phyloP scores from a whole-genome alignment of 2,113 vertebrate species.

The Actenoides lindsayi region DNA sequence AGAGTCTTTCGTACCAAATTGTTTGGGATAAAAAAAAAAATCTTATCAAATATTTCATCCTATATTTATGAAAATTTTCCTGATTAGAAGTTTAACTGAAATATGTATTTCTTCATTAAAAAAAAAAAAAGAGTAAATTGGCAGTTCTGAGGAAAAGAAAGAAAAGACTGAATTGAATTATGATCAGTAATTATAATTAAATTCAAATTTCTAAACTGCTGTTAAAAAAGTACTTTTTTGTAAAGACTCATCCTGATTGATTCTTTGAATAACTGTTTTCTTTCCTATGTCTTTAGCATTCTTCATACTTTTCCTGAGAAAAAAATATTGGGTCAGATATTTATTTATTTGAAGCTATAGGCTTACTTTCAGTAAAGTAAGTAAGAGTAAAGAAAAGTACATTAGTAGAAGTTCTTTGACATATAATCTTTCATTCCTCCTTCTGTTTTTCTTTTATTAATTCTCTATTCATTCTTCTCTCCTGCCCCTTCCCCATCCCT shows the following conservation, averaged over 20 bases:
- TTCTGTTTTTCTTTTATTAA: background rate
- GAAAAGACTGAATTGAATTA: background rate
- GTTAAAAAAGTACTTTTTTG: background rate
- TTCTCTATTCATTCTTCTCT: background rate
- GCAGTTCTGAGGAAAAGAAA: background rate
- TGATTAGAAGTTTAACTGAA: background rate
- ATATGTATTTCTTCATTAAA: background rate
- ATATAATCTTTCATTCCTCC: background rate
- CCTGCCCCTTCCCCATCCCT: no score
- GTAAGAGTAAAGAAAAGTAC: background rate
- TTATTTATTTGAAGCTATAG: background rate
- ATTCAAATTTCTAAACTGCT: background rate
- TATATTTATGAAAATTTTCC: background rate
- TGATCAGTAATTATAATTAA: background rate
- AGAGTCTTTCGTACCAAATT: background rate
- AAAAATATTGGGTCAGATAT: background rate
- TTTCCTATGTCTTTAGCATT: background rate
- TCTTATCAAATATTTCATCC: background rate
- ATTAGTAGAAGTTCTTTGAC: background rate
- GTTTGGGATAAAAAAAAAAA: background rate
- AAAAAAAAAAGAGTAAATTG: background rate
- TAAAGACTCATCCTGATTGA: background rate
- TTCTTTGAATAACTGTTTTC: background rate
- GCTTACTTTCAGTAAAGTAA: background rate
- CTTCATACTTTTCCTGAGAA: background rate